Conservation (phyloP, 2,888 invertebrate species). For the Malthinus seriepunctatus region DNA sequence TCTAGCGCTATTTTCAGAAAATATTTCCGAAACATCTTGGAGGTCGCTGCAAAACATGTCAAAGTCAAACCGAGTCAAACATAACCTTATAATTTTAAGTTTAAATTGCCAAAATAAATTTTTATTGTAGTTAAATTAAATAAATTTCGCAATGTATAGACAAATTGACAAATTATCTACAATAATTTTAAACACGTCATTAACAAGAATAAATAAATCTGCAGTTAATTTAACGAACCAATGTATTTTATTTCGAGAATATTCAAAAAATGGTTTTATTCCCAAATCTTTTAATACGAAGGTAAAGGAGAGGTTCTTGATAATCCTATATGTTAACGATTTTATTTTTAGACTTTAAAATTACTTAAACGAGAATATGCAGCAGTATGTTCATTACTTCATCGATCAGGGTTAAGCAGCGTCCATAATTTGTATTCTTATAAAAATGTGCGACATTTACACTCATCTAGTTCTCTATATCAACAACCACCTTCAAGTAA, state of each 20-base stretch:
- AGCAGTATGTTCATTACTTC: slow-evolving; percentile 59
- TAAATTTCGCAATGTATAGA: background rate
- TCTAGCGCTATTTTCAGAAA: no score
- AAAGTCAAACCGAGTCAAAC: slow-evolving; percentile 9
- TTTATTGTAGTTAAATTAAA: no score
- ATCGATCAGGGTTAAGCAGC: slow-evolving; percentile 58
- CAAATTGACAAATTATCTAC: background rate
- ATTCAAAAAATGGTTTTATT: background rate
- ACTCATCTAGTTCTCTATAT: slow-evolving; percentile 36
- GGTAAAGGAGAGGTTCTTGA: background rate
- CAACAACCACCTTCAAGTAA: slow-evolving; percentile 29
- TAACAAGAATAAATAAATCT: background rate
- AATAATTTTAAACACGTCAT: background rate
- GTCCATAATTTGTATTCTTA: slow-evolving; percentile 44
- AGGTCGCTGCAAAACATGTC: background rate
- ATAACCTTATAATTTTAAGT: slow-evolving; percentile 7
- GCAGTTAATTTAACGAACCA: no score
- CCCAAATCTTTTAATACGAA: background rate
- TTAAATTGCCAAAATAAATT: background rate
- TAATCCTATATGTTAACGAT: background rate
- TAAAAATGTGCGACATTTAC: slow-evolving; percentile 40
- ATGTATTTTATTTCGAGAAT: background rate
- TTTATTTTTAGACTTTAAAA: slow-evolving; percentile 35
- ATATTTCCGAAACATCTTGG: background rate
- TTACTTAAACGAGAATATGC: slow-evolving; percentile 57